Evolutionary conservation across 1,140 invertebrate species (phyloP), one percentile per base, ranked within the genome.

Genomic region (Rhyzopertha dominica): DNA sequence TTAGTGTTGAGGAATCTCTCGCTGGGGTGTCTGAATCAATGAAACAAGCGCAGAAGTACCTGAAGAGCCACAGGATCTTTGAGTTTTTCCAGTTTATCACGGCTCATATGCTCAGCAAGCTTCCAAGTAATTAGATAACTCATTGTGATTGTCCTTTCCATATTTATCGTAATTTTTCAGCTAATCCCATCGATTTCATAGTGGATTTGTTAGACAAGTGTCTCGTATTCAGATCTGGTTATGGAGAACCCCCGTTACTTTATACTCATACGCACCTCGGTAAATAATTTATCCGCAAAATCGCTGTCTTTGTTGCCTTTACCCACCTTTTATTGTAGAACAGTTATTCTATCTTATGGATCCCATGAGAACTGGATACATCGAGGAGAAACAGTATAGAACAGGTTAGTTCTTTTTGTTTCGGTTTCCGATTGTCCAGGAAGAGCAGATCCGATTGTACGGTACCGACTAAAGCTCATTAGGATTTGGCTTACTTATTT

Each of bases 41-140:
- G 54, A 51, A 49, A 4, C 49, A 63, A 36, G 68, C 68, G 1
- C 59, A 61, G 16, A 44, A 46, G 3, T 74, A 72, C 42, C 37
- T 74, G 5, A 54, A 56, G 3, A 37, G 63, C 5, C 68, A 66
- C 23, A 67, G 61, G 16, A 69, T 74, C 31, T 66, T 61, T 34
- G 66, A 73, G 17, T 63, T 72, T 12, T 70, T 71, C 39, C 63
- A 69, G 43, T 75, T 72, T 49, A 49, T 75, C 3, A 64, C 72
- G 19, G 59, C 63, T 8, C 71, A 74, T 56, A 49, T 75, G 4
- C 35, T 72, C 9, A 56, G 65, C 3, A 56, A 63, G 10, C 56
- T 63, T 29, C 67, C 72, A 17, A 50, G 59, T 53, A 48, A 22
- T 3, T 1, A 3, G 32, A 5, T 29, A 22, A 10, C n/a, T 36